A percentile compares a stretch with the other conserved stretches of the same genome.
Evolutionary conservation across 2,113 vertebrate species (phyloP).

Genomic region (Serilophus lunatus): DNA sequence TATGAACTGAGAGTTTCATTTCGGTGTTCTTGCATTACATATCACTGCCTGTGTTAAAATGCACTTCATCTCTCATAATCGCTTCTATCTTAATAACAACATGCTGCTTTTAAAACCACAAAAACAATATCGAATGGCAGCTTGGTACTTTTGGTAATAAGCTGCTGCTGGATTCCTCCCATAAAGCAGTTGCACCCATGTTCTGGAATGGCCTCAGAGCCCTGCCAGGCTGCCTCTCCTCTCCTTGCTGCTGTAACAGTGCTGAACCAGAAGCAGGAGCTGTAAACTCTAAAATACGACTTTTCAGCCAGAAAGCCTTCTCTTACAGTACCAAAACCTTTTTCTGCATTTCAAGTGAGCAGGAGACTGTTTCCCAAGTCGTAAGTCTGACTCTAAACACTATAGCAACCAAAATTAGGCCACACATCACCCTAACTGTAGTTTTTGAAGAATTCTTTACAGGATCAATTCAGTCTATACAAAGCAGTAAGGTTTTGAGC

Average conservation of each 20-base stretch:
- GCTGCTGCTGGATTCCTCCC: neutral
- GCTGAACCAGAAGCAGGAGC: constrained; percentile 60
- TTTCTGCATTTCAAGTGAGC: constrained; percentile 60
- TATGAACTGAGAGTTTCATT: neutral
- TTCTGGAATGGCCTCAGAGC: neutral
- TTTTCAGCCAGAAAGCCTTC: constrained; percentile 41
- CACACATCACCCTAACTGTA: constrained; percentile 79
- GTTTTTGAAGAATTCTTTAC: constrained; percentile 75
- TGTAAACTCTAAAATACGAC: constrained; percentile 68
- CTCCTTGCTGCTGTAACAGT: constrained; percentile 42
- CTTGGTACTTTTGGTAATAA: constrained; percentile 28
- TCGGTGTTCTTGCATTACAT: neutral
- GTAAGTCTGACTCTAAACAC: constrained; percentile 67
- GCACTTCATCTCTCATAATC: neutral
- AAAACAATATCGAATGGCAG: neutral
- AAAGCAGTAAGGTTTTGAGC: constrained; percentile 32
- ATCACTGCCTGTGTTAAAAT: neutral
- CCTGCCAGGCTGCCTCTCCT: neutral
- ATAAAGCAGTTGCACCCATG: neutral
- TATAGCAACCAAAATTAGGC: constrained; percentile 79
- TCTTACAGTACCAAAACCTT: constrained; percentile 43
- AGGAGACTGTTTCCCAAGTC: constrained; percentile 40
- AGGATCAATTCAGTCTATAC: constrained; percentile 74
- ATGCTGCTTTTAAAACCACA: neutral
- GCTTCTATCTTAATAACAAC: neutral